Evolutionary conservation across 1,140 invertebrate genomes (phyloP), one percentile per base, ranked within the genome.

Genomic region (Tetramorium parvispinum): DNA sequence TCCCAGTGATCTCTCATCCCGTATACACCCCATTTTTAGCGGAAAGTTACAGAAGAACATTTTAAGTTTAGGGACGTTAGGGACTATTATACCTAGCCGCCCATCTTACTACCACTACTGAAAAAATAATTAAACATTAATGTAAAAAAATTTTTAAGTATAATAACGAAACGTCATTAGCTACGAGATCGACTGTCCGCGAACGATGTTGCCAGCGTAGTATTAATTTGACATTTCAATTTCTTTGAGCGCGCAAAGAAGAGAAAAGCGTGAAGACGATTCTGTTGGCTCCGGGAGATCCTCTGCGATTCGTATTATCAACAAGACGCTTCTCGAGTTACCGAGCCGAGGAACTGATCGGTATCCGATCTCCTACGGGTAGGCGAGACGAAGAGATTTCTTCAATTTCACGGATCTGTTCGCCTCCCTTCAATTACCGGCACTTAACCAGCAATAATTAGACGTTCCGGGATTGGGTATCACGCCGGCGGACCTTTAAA

Each of bases 371-470:
- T 65, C 53, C n/a, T 57, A 63, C 37, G n/a, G n/a, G 21, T 43
- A n/a, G 61, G 24, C 55, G 61, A 70, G 59, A 27, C 21, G 87
- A 82, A 89, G 91, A 88, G 91, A 90, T 93, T 94, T 91, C 92
- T 93, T 93, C 91, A 92, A 94, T 94, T 94, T 93, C 93, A 94
- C 93, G 93, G 93, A 73, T 91, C 89, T 89, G 90, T 93, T 93
- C 91, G 91, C 88, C 77, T 88, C 21, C 86, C 91, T 93, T 93
- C 93, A 94, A 94, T 94, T 94, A 94, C 89, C 88, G 90, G 89
- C 92, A 93, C 93, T 94, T 94, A 94, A 92, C 90, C 91, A 92
- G 91, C 91, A 92, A 94, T 94, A 94, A 94, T 94, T 94, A 94
- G 93, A 93, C 91, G 85, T 89, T 76, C 83, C 87, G 66, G 89